Evolutionary conservation across 2,797 vertebrate species (phyloP).

Genomic region (Neostethus bicornis): DNA sequence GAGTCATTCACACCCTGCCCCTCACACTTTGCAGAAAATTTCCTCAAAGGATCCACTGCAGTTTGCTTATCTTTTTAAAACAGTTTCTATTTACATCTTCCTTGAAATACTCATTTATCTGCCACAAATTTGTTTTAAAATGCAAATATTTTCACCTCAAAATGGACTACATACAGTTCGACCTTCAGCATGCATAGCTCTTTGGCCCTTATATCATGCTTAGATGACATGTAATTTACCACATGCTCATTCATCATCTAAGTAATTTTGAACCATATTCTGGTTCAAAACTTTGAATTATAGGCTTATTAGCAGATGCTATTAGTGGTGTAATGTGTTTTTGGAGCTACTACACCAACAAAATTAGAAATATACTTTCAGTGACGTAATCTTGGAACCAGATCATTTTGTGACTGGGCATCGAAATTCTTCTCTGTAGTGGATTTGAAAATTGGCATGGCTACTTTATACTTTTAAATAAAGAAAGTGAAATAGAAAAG

Average conservation of each 20-base stretch:
- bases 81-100: neutral
- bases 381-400: constrained; percentile 10
- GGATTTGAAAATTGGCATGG: constrained; percentile 27
- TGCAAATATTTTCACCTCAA: neutral
- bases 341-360: constrained; percentile 7
- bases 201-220: constrained; percentile 3
- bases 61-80: constrained; percentile 1
- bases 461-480: neutral
- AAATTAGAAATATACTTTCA: constrained; percentile 19
- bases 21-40: constrained; percentile 39
- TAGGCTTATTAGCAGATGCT: constrained; percentile 18
- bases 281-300: constrained; percentile 12
- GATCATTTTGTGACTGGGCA: constrained; percentile 23
- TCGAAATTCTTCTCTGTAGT: constrained; percentile 28
- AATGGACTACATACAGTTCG: constrained; percentile 17
- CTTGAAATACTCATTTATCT: neutral
- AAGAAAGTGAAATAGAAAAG: constrained; percentile 6
- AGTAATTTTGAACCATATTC: constrained; percentile 6
- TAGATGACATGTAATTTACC: constrained; percentile 9
- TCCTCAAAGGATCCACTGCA: constrained; percentile 24
- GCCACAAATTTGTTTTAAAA: too few relatives aligned
- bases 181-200: constrained; percentile 1
- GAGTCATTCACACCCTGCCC: constrained; percentile 54
- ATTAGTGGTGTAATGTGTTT: constrained; percentile 9
- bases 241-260: constrained; percentile 12